A percentile compares a stretch with the other conserved stretches of the same genome.
These are phyloP conservation scores for Rhagophthalmus giganteus DNA, from an alignment of 2,888 invertebrate genomes.

Conservation along the genomic window DNA sequence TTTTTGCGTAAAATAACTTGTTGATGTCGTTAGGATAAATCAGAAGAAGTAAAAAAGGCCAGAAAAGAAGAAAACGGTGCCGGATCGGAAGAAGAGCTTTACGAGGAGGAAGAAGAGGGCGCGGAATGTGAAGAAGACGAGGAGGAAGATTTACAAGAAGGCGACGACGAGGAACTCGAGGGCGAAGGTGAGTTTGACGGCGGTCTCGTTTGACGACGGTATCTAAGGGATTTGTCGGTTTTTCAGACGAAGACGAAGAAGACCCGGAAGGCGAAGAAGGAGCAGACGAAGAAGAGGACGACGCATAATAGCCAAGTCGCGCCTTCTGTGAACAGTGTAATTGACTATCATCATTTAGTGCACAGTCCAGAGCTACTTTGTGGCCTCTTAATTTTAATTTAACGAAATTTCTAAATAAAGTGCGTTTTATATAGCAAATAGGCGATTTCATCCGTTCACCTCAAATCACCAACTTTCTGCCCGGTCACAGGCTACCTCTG, in stretches of 20 bases:
- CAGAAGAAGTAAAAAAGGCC: conserved; percentile 75
- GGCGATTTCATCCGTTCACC: conserved; percentile 23
- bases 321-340: conserved; percentile 44
- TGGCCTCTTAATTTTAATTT: conserved; percentile 40
- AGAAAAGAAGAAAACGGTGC: conserved; percentile 80
- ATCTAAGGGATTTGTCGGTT: conserved; percentile 5
- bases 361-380: conserved; percentile 52
- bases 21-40: conserved; percentile 63
- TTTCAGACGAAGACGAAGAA: conserved; percentile 54
- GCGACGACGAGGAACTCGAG: conserved; percentile 55
- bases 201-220: no score
- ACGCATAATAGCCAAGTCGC: conserved; percentile 53
- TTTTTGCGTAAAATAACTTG: no score
- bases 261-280: conserved; percentile 54
- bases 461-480: conserved; percentile 3
- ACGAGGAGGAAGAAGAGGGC: conserved; percentile 63
- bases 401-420: conserved; percentile 36
- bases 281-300: conserved; percentile 54
- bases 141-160: conserved; percentile 55
- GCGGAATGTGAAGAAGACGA: conserved; percentile 55
- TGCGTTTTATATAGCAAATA: conserved; percentile 38
- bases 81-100: conserved; percentile 65
- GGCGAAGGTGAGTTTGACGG: conserved; percentile 55
- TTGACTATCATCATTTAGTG: conserved; percentile 44
- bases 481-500: conserved; percentile 30